Percentiles rank a stretch among this genome's conserved stretches.
Evolutionary conservation across 2,113 vertebrate genomes (phyloP).

Genomic region (Poeciliopsis turrubarensis): DNA sequence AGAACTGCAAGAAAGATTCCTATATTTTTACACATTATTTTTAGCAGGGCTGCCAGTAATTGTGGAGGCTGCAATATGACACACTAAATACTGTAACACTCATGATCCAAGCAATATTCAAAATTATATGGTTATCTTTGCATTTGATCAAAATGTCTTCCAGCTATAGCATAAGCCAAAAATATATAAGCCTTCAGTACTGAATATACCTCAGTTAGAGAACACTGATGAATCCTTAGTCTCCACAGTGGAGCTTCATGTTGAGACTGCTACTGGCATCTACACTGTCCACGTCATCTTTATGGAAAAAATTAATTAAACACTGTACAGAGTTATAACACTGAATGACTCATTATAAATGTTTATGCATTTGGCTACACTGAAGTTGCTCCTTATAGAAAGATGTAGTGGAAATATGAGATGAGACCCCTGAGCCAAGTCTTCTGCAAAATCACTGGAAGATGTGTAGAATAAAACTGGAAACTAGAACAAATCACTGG

Average conservation of each 20-base stretch:
- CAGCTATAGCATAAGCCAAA: slow-evolving; percentile 33
- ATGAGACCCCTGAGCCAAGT: neutral
- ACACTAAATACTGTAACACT: slow-evolving; percentile 44
- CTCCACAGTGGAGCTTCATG: slow-evolving; percentile 46
- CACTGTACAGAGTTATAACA: slow-evolving; percentile 15
- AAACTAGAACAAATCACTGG: slow-evolving; percentile 55
- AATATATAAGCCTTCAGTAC: slow-evolving; percentile 31
- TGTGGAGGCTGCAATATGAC: slow-evolving; percentile 27
- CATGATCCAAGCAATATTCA: slow-evolving; percentile 32
- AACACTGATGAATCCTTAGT: slow-evolving; percentile 57
- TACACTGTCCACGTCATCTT: slow-evolving; percentile 15
- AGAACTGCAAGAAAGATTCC: no score
- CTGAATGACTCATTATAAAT: slow-evolving; percentile 23
- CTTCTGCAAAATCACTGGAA: slow-evolving; percentile 47
- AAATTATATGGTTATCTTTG: slow-evolving; percentile 30
- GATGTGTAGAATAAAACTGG: slow-evolving; percentile 37
- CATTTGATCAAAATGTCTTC: slow-evolving; percentile 38
- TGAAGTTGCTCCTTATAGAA: neutral
- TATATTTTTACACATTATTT: neutral
- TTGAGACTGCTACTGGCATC: slow-evolving; percentile 34
- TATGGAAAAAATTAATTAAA: slow-evolving; percentile 27
- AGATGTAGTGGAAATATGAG: neutral
- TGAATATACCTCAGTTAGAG: slow-evolving; percentile 70
- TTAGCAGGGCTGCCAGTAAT: neutral
- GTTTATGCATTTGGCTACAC: slow-evolving; percentile 5